Percentiles rank a stretch among this genome's conserved stretches.
phyloP scores from a whole-genome alignment of 2,113 vertebrate genomes.

The Trachemys scripta region DNA sequence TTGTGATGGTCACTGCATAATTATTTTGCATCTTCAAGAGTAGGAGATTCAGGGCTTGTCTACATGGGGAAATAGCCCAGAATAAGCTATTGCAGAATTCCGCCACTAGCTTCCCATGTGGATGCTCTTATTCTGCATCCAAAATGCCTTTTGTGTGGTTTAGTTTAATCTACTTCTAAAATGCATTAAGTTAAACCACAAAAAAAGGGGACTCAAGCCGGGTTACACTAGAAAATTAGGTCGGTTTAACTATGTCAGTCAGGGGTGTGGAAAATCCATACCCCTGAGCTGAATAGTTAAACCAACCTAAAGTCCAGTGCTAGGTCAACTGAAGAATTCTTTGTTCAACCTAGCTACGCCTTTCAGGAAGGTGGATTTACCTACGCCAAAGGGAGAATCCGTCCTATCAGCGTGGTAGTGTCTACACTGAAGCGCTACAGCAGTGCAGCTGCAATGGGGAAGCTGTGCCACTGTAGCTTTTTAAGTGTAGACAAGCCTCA shows the following conservation, averaged over 20 bases:
- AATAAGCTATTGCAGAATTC: not conserved
- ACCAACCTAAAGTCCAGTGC: too few species aligned
- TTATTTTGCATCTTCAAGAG: not conserved
- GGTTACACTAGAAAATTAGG: not conserved
- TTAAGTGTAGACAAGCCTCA: not conserved
- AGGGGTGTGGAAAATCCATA: too few species aligned
- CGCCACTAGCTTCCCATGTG: too few species aligned
- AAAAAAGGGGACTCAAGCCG: not conserved
- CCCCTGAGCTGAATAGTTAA: too few species aligned
- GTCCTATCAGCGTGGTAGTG: not conserved
- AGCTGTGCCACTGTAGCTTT: not conserved
- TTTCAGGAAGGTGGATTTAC: not conserved
- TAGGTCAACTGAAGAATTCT: not conserved
- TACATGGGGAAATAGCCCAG: not conserved
- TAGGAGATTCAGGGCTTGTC: not conserved
- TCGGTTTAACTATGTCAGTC: not conserved
- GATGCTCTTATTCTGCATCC: too few species aligned
- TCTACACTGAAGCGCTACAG: not conserved
- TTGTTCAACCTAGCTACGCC: not conserved
- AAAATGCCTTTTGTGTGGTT: not conserved
- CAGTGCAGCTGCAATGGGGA: not conserved
- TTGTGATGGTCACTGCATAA: not conserved
- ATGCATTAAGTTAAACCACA: not conserved
- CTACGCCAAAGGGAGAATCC: not conserved
- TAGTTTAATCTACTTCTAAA: not conserved